Evolutionary conservation across 1,140 invertebrate species (phyloP).

Genomic region (Drosophila pseudoobscura): DNA sequence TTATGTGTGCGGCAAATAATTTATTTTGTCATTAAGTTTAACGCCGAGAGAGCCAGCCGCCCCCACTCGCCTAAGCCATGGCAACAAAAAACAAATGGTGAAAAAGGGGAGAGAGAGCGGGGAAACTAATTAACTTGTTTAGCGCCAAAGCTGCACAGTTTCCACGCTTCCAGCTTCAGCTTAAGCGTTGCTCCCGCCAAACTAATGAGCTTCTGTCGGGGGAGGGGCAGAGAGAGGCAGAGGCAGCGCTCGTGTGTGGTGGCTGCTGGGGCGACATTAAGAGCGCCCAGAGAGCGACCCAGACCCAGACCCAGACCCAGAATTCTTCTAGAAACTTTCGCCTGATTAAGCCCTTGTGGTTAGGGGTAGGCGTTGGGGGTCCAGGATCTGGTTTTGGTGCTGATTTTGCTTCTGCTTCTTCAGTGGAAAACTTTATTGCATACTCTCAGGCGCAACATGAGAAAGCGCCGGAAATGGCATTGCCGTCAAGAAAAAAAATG

Average conservation of each 20-base stretch:
- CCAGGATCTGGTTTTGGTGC: constrained; percentile 4
- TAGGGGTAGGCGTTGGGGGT: background rate
- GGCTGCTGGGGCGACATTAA: constrained; percentile 28
- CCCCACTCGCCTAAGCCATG: constrained; percentile 25
- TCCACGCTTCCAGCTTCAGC: constrained; percentile 51
- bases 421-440: constrained; percentile 65
- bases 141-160: constrained; percentile 64
- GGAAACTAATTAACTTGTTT: constrained; percentile 80
- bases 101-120: constrained; percentile 36
- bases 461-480: constrained; percentile 65
- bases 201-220: constrained; percentile 60
- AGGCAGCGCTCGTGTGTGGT: constrained; percentile 9
- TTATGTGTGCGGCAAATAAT: constrained; percentile 67
- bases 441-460: constrained; percentile 62
- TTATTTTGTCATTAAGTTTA: constrained; percentile 80
- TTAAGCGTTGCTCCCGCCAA: constrained; percentile 53
- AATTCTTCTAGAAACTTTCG: constrained; percentile 53
- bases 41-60: constrained; percentile 45
- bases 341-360: constrained; percentile 62
- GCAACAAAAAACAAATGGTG: constrained; percentile 44
- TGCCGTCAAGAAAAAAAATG: constrained; percentile 27
- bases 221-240: background rate
- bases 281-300: constrained; percentile 16
- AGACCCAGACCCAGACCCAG: constrained; percentile 3
- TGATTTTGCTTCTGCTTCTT: constrained; percentile 26